Evolutionary conservation across 1,140 invertebrate genomes (phyloP).

Genomic region (Phortica variegata): DNA sequence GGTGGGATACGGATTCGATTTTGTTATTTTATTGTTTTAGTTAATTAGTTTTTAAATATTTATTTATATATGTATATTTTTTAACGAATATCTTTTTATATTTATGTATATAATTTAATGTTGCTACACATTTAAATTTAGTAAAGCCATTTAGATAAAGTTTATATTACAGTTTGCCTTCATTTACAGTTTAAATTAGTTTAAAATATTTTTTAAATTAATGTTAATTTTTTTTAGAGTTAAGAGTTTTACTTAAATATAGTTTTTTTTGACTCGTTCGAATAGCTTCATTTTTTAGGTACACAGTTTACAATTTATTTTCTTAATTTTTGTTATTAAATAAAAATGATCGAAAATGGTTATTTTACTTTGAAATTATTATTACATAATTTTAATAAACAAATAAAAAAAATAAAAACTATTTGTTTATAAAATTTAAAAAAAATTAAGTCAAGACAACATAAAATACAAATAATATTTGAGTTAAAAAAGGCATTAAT

Average conservation of each 20-base stretch:
- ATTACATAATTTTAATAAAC: slow-evolving; percentile 30
- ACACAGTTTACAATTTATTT: slow-evolving; percentile 39
- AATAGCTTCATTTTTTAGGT: slow-evolving; percentile 30
- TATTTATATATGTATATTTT: slow-evolving; percentile 10
- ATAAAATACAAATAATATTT: no score
- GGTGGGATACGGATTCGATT: slow-evolving; percentile 46
- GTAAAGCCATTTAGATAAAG: slow-evolving; percentile 9
- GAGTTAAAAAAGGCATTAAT: no score
- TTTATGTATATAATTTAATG: slow-evolving; percentile 9
- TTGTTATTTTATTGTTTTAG: neutral
- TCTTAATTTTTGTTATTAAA: slow-evolving; percentile 29
- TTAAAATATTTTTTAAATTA: slow-evolving; percentile 26
- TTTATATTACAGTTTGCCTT: slow-evolving; percentile 33
- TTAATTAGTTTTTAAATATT: slow-evolving; percentile 11
- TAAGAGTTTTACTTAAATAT: slow-evolving; percentile 5
- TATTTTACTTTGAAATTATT: no score
- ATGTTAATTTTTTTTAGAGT: slow-evolving; percentile 21
- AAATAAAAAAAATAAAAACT: no score
- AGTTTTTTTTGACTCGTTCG: slow-evolving; percentile 1
- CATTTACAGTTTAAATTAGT: slow-evolving; percentile 35
- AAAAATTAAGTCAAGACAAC: no score
- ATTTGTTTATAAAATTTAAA: no score
- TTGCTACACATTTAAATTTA: slow-evolving; percentile 32
- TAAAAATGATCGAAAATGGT: slow-evolving; percentile 27
- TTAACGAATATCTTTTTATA: slow-evolving; percentile 13